Evolutionary conservation across 2,888 invertebrate genomes (phyloP).

Genomic region (Branchellion lobata): DNA sequence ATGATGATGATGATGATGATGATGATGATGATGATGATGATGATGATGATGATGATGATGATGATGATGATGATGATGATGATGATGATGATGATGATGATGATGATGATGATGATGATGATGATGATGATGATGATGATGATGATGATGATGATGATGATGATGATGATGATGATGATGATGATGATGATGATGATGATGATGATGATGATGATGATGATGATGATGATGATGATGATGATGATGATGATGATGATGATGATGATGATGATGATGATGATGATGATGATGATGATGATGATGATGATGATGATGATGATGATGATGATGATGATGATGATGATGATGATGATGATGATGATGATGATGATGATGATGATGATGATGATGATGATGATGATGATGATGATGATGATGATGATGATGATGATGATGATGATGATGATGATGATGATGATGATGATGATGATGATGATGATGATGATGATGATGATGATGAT

Average conservation of each 20-base stretch:
- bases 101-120: conserved; percentile 24
- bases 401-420: too few relatives aligned
- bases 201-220: neutral
- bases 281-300: conserved; percentile 8
- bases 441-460: too few relatives aligned
- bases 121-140: conserved; percentile 16
- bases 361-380: too few relatives aligned
- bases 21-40: conserved; percentile 18
- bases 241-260: conserved; percentile 22
- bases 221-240: conserved; percentile 2
- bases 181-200: conserved; percentile 21
- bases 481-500: too few relatives aligned
- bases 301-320: too few relatives aligned
- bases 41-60: conserved; percentile 25
- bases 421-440: too few relatives aligned
- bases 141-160: conserved; percentile 34
- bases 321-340: too few relatives aligned
- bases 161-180: conserved; percentile 34
- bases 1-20: conserved; percentile 44
- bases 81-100: conserved; percentile 30
- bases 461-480: too few relatives aligned
- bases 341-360: too few relatives aligned
- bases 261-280: conserved; percentile 20
- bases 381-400: too few relatives aligned
- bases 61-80: conserved; percentile 34